Base-by-base conservation (phyloP, 2,113 vertebrate species). In the Hystrix cristata region DNA sequence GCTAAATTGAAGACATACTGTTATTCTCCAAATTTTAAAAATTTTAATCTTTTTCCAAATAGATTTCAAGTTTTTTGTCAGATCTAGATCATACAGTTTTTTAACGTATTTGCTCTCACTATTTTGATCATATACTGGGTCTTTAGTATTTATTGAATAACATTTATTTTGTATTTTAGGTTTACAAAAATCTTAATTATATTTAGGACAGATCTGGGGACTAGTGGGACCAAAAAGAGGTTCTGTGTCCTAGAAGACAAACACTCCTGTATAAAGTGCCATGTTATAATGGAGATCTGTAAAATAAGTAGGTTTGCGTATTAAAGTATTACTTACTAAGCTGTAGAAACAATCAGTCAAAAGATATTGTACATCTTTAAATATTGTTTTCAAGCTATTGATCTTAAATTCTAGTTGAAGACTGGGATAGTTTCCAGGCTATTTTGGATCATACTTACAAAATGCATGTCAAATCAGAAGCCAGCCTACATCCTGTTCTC, bases 341-440 rank as follows among this genome's bases (percentile, higher is more conserved):
- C 88, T 29, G n/a, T 38, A 71, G 65, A 88, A 90, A 84, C 4
- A 38, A 0, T 83, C 18, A 84, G 7, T 96, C 13, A 48, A 74
- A 92, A 64, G n/a, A 87, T 93, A 34, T 31, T 80, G 0, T 71
- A 27, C 9, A 55, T 87, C 57, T 69, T 90, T 91, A 94, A 60
- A 21, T 62, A 79, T 57, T 96, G 48, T 90, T 85, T 91, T 95
- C 87, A 96, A 60, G 76, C 38, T 95, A 29, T 96, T 88, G 10
- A 48, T 97, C 12, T 3, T 97, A 38, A 96, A 23, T 96, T 98
- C 14, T 96, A 99, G 99, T 99, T 99, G 99, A 99, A 98, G 99
- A 99, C 96, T 99, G 99, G 99, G 99, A 99, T 98, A 99, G 99
- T 98, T 99, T 99, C 98, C 99, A 99, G 98, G 99, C 99, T 90